Conservation (phyloP, 2,113 vertebrate genomes). For the Neopipo cinnamomea region DNA sequence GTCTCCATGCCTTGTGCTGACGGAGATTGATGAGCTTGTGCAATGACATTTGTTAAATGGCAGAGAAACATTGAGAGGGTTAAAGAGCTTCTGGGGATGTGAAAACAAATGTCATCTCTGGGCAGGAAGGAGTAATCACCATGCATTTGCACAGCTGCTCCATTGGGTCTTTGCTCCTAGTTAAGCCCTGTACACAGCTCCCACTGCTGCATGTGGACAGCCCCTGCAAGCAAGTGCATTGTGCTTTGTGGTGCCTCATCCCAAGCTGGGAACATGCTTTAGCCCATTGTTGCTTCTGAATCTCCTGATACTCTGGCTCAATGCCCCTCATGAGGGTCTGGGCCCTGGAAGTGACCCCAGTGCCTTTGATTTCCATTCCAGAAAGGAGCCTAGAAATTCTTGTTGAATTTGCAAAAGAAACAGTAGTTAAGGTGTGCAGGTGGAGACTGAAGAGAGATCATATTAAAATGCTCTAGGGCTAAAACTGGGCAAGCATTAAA, state of each 20-base stretch:
- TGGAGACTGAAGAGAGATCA: background rate
- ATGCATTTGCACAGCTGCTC: background rate
- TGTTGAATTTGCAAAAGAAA: background rate
- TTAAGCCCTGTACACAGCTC: background rate
- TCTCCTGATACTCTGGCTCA: background rate
- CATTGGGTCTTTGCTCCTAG: background rate
- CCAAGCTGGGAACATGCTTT: background rate
- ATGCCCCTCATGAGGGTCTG: background rate
- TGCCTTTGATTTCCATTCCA: background rate
- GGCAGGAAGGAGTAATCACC: background rate
- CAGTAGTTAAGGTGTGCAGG: background rate
- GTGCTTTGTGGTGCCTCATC: background rate
- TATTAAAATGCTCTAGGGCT: background rate
- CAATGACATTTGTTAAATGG: slow-evolving; percentile 52
- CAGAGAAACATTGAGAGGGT: background rate
- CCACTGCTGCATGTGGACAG: background rate
- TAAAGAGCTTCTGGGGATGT: background rate
- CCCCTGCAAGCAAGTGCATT: background rate
- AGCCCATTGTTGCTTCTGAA: background rate
- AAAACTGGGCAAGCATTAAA: background rate
- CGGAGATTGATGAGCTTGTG: background rate
- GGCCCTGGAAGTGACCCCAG: background rate
- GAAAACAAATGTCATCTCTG: slow-evolving; percentile 14
- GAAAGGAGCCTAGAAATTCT: background rate
- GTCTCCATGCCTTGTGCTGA: background rate